These are phyloP conservation scores for Clarias platycephalus DNA, from an alignment of 2,797 vertebrate genomes.

Conservation along the genomic window DNA sequence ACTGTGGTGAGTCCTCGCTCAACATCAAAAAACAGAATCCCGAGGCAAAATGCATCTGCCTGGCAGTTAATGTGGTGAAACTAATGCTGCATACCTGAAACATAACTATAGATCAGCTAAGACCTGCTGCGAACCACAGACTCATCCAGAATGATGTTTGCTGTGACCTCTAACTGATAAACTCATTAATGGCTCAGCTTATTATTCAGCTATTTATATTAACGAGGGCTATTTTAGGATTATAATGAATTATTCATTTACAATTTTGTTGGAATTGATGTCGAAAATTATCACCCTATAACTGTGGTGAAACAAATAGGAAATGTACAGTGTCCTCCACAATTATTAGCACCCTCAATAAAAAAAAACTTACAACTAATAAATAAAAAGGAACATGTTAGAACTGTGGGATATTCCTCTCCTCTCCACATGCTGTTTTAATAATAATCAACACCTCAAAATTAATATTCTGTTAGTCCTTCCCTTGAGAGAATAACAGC, in stretches of 20 bases:
- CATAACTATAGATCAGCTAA: constrained; percentile 36
- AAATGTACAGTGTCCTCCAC: background rate
- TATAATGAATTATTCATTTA: background rate
- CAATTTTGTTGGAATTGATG: background rate
- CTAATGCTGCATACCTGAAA: constrained; percentile 50
- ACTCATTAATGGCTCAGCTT: background rate
- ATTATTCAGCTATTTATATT: background rate
- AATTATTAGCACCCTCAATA: background rate
- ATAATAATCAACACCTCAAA: background rate
- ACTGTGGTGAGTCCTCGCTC: constrained; percentile 32
- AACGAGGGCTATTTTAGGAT: background rate
- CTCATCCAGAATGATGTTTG: constrained; percentile 1
- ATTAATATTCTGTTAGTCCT: background rate
- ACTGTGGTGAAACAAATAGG: background rate
- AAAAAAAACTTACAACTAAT: background rate
- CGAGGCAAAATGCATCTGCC: constrained; percentile 43
- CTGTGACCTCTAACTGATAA: constrained; percentile 1
- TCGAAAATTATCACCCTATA: background rate
- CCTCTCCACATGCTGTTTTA: background rate
- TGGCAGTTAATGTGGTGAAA: constrained; percentile 54
- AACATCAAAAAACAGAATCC: constrained; percentile 49
- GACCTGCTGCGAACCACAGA: constrained; percentile 21
- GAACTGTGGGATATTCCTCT: background rate
- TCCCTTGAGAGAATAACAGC: background rate
- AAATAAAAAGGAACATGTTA: background rate